phyloP scores from a whole-genome alignment of 2,797 vertebrate genomes.

The Hirundo rustica region DNA sequence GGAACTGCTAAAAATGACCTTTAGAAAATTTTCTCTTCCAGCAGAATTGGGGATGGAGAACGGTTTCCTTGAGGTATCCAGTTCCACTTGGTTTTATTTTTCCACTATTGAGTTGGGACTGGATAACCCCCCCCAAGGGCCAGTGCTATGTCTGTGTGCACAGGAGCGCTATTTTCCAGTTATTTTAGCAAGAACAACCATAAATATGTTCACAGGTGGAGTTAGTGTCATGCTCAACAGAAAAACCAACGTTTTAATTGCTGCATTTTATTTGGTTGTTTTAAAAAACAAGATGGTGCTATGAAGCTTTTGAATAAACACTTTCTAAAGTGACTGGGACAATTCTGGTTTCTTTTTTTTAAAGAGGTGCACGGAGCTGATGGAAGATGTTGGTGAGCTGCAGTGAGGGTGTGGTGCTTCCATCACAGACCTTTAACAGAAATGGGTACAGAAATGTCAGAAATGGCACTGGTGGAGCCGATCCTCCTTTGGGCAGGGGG shows the following conservation, averaged over 20 bases:
- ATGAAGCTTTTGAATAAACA: slow-evolving; percentile 83
- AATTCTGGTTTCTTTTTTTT: not conserved
- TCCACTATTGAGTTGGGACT: not conserved
- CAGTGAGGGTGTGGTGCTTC: not conserved
- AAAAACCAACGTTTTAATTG: slow-evolving; percentile 45
- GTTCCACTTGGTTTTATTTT: not conserved
- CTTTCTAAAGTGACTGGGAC: slow-evolving; percentile 71
- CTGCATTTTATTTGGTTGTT: slow-evolving; percentile 75
- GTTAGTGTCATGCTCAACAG: slow-evolving; percentile 55
- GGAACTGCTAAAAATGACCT: not conserved
- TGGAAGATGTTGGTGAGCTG: not conserved
- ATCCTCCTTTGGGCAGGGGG: not conserved
- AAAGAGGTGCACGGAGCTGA: not conserved
- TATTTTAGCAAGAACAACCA: slow-evolving; percentile 46
- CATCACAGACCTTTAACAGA: not conserved
- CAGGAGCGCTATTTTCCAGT: slow-evolving; percentile 30
- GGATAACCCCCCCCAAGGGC: not conserved
- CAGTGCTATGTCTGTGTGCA: slow-evolving; percentile 24
- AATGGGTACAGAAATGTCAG: not conserved
- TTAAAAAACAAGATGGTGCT: slow-evolving; percentile 80
- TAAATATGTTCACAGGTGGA: slow-evolving; percentile 52
- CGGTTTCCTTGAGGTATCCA: not conserved
- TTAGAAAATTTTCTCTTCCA: not conserved
- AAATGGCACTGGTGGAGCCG: not conserved
- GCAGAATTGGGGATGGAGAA: not conserved